These are phyloP conservation scores for Hippocampus zosterae DNA, from an alignment of 2,113 vertebrate genomes.

Conservation along the genomic window DNA sequence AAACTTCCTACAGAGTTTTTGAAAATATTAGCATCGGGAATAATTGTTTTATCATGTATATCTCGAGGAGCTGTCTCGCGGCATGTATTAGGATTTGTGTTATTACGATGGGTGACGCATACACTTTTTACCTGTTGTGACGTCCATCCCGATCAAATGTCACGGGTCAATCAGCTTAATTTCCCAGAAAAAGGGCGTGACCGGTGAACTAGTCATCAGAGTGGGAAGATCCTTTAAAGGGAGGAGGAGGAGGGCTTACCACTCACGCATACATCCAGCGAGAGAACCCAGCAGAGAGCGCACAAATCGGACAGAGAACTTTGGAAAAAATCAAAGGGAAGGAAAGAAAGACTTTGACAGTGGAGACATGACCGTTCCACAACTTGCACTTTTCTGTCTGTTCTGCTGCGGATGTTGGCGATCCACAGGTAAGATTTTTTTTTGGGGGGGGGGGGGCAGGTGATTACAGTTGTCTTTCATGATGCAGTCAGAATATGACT, in stretches of 20 bases:
- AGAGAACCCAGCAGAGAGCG: neutral
- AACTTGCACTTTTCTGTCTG: neutral
- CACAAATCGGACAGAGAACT: neutral
- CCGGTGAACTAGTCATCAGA: neutral
- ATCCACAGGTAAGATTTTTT: neutral
- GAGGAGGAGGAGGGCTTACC: neutral
- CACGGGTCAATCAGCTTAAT: neutral
- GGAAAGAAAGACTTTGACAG: neutral
- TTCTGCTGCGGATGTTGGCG: neutral
- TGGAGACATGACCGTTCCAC: neutral
- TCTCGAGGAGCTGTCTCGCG: neutral
- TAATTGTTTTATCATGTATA: neutral
- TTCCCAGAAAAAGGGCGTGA: slow-evolving; percentile 8
- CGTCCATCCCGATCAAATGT: neutral
- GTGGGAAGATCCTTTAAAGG: slow-evolving; percentile 1
- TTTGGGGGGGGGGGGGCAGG: neutral
- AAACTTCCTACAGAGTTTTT: neutral
- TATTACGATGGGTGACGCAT: neutral
- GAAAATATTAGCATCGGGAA: neutral
- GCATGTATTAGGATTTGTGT: neutral
- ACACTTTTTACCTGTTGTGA: neutral
- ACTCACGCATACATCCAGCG: neutral
- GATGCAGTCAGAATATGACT: neutral
- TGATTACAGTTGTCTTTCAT: neutral
- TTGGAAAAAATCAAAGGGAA: neutral